Base-by-base conservation (phyloP, 2,888 invertebrate species). In the Coelinius sp. region DNA sequence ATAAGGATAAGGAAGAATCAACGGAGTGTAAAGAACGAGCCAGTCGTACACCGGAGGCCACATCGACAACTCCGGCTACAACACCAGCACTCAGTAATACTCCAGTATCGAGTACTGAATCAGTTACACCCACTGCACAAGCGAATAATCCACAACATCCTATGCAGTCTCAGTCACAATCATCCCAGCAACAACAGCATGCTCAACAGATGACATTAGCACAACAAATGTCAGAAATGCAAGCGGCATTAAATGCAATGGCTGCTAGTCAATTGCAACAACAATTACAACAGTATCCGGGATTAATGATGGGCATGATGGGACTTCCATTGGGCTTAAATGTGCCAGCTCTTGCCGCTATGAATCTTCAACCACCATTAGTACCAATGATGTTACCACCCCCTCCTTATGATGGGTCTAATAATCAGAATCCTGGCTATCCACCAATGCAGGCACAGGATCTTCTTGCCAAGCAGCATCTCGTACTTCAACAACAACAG, bases 351-450 rank as follows among this genome's bases (percentile, higher is more conserved):
- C 88, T 97, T 74, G 97, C 97, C 20, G 96, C 97, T 41, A 97
- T 98, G 97, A 97, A 97, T 88, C 90, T 98, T 68, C 97, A 97
- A 84, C 97, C 97, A 24, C 97, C 97, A 0, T 88, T 96, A 79
- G 95, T 96, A 83, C 95, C 95, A 20, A 91, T 96, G 88, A 95
- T 96, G 94, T 91, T 96, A 90, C 95, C 95, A 38, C 94, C 95
- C 14, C 94, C 95, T 27, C 93, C 94, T 4, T 93, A 93, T 85
- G 94, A 95, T 83, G 84, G 86, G 41, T 82, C 85, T 12, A 66
- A 81, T 10, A 59, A 35, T 35, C 59, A 59, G 35, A 17, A 68
- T 6, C 73, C 81, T 75, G 82, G 80, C 69, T 85, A 86, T 83
- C 84, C 88, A 17, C 83, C 86, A 0, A 84, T 88, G 17, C 84